Percentiles rank a stretch among this genome's conserved stretches.
Evolutionary conservation across 2,113 vertebrate genomes (phyloP).

Genomic region (Notechis scutatus): DNA sequence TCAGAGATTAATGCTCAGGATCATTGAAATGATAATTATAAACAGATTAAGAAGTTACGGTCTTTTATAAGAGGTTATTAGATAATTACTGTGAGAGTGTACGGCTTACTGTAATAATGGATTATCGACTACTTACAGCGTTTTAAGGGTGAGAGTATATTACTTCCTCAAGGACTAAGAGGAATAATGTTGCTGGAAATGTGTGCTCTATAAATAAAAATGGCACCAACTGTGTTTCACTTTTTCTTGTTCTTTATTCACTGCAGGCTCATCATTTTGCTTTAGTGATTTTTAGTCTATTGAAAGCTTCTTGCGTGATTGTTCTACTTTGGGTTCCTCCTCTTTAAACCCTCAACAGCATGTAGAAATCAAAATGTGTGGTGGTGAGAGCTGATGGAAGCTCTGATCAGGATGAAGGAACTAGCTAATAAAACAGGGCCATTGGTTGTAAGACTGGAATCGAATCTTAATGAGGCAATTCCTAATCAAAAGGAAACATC

Average conservation of each 20-base stretch:
- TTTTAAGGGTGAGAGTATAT: slow-evolving; percentile 75
- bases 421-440: slow-evolving; percentile 9
- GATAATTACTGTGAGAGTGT: slow-evolving; percentile 90
- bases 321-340: accelerated
- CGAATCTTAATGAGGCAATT: slow-evolving; percentile 23
- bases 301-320: neutral
- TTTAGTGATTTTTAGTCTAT: slow-evolving; percentile 16
- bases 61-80: slow-evolving; percentile 94
- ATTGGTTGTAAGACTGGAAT: slow-evolving; percentile 2
- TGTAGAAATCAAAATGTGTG: slow-evolving; percentile 5
- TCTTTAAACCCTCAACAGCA: neutral
- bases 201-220: slow-evolving; percentile 64
- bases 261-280: slow-evolving; percentile 43
- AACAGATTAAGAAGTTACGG: slow-evolving; percentile 99
- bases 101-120: slow-evolving; percentile 90
- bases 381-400: slow-evolving; percentile 12
- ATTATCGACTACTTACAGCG: slow-evolving; percentile 80
- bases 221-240: slow-evolving; percentile 6
- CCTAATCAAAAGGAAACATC: neutral
- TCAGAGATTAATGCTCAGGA: slow-evolving; percentile 95
- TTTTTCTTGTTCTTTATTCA: slow-evolving; percentile 29
- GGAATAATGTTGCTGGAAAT: slow-evolving; percentile 58
- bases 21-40: slow-evolving; percentile 99
- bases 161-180: slow-evolving; percentile 77
- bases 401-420: slow-evolving; percentile 21